Conservation (phyloP, 2,113 vertebrate genomes). For the Stegostoma tigrinum region DNA sequence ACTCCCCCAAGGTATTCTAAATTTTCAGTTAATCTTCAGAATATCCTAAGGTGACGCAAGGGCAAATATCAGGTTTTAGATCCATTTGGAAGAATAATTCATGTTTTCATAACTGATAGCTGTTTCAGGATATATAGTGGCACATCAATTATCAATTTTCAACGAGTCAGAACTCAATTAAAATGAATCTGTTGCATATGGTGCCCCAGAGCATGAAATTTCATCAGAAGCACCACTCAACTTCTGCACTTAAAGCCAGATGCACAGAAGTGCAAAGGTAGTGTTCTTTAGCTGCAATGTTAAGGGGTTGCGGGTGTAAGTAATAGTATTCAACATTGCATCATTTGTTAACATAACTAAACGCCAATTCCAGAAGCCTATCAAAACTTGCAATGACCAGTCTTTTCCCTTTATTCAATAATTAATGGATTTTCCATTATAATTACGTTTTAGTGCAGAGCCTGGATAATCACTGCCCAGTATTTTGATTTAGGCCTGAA, state of each 20-base stretch:
- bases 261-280: neutral
- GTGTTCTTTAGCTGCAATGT: neutral
- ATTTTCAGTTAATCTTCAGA: constrained; percentile 1
- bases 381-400: neutral
- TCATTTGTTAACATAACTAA: neutral
- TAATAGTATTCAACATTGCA: neutral
- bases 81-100: neutral
- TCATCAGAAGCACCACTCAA: neutral
- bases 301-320: neutral
- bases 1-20: neutral
- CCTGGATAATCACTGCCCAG: neutral
- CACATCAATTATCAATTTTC: neutral
- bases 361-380: neutral
- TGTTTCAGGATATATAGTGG: neutral
- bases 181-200: neutral
- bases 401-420: neutral
- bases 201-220: neutral
- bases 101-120: neutral
- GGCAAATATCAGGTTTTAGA: neutral
- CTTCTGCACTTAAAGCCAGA: neutral
- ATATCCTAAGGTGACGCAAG: neutral
- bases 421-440: neutral
- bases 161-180: neutral
- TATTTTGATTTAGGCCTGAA: neutral
- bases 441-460: neutral